Base-by-base conservation (phyloP, 2,113 vertebrate species). In the Pagrus major region DNA sequence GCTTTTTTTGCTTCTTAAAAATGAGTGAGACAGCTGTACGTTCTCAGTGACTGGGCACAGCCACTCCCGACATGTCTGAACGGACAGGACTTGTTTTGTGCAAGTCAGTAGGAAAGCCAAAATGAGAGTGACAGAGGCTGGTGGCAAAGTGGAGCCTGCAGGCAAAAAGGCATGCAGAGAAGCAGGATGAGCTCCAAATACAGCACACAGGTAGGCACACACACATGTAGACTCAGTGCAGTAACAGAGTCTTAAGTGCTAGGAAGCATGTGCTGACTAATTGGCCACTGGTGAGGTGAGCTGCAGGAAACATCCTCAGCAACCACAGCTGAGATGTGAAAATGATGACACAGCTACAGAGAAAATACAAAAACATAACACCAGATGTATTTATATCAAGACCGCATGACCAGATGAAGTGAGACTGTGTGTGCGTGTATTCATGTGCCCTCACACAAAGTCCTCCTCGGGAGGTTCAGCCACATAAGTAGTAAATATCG, bases 211-310 rank as follows among this genome's bases (percentile, higher is more conserved):
- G 59, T 25, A 66, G 31, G 8, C 47, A 58, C 11, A 12, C 7
- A 33, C 47, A 7, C 16, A 18, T n/a, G n/a, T 33, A 71, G 0
- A 23, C 20, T 16, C 23, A 1, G 35, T 51, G 16, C 31, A 11
- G 27, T 20, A 29, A 59, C 14, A 59, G 16, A 42, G 9, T 67
- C 49, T 39, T 14, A 21, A 18, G 78, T 46, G 63, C 74, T 6
- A 42, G 63, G 10, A 37, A 35, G 29, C 60, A 20, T 76, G 47
- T 68, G 52, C 63, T 73, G 80, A 76, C 52, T 81, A 82, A 88
- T 79, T 66, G 51, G 56, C 55, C 15, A 9, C 60, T 49, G 59
- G 61, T 66, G 67, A 56, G 58, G 18, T 27, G 55, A 73, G 77
- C 29, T 23, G 47, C 47, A 39, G 54, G 44, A 81, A 78, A 78